phyloP scores from a whole-genome alignment of 2,797 vertebrate species.

The Crypturellus tataupa region DNA sequence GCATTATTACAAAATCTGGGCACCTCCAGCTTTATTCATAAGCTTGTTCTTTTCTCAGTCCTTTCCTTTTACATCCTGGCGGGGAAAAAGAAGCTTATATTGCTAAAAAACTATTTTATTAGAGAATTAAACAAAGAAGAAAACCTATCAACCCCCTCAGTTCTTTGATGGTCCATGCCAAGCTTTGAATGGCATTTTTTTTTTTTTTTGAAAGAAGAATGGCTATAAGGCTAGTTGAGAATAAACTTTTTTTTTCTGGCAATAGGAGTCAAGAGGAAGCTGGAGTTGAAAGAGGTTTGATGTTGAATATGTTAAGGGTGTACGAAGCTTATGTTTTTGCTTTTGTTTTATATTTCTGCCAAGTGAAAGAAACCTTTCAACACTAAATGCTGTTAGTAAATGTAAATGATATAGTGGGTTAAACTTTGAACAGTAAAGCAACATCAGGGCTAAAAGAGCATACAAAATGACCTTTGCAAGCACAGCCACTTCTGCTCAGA shows the following conservation, averaged over 20 bases:
- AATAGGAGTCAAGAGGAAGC: neutral
- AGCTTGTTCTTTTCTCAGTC: neutral
- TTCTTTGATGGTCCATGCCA: neutral
- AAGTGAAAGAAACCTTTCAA: neutral
- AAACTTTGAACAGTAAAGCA: neutral
- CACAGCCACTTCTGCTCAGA: neutral
- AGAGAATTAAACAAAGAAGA: neutral
- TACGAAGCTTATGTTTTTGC: neutral
- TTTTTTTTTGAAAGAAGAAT: neutral
- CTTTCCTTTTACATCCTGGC: neutral
- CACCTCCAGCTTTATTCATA: neutral
- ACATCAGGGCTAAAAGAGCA: neutral
- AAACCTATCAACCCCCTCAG: neutral
- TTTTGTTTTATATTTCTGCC: neutral
- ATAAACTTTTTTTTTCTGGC: neutral
- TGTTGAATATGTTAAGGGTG: neutral
- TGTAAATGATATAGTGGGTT: neutral
- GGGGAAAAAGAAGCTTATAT: neutral
- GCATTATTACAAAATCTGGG: neutral
- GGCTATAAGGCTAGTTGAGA: neutral
- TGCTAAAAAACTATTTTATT: neutral
- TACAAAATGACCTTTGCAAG: neutral
- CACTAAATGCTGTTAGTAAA: neutral
- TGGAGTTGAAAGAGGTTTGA: neutral
- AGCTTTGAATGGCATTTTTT: neutral